A percentile compares a stretch with the other conserved stretches of the same genome.
phyloP scores from a whole-genome alignment of 2,888 invertebrate species.

The Diplazon laetatorius region DNA sequence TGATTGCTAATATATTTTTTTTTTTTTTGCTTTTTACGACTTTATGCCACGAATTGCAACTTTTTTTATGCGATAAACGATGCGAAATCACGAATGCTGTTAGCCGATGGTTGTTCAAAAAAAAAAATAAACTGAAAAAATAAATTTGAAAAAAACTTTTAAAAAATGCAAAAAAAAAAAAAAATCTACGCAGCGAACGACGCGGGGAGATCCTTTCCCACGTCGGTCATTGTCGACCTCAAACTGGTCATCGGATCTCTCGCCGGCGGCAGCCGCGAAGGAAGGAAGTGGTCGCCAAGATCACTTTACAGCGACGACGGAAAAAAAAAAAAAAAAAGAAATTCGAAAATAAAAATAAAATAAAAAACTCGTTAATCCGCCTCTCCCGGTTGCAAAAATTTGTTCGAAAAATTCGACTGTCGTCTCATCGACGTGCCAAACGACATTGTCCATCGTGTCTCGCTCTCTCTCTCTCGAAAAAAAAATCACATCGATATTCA shows the following conservation, averaged over 20 bases:
- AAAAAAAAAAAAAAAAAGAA: slow-evolving; percentile 12
- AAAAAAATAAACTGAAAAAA: no score
- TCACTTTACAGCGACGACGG: slow-evolving; percentile 77
- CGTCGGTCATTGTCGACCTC: slow-evolving; percentile 81
- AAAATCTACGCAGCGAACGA: slow-evolving; percentile 75
- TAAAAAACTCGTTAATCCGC: slow-evolving; percentile 43
- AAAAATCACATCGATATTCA: not conserved
- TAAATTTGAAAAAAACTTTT: no score
- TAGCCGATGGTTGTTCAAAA: no score
- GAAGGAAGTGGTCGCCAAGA: slow-evolving; percentile 82
- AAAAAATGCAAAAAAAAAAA: slow-evolving; percentile 5
- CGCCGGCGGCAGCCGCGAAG: slow-evolving; percentile 71
- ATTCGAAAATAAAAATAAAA: slow-evolving; percentile 10
- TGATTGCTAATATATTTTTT: no score
- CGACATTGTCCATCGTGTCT: not conserved
- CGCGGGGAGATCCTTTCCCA: slow-evolving; percentile 80
- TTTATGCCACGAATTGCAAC: no score
- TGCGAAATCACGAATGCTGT: no score
- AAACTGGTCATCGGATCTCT: slow-evolving; percentile 81
- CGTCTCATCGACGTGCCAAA: not conserved
- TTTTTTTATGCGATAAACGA: no score
- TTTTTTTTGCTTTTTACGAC: no score
- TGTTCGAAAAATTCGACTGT: not conserved
- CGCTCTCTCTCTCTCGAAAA: not conserved
- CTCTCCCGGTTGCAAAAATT: slow-evolving; percentile 1